Conservation (phyloP, 2,797 vertebrate species). For the Schizothorax lantsangensis region DNA sequence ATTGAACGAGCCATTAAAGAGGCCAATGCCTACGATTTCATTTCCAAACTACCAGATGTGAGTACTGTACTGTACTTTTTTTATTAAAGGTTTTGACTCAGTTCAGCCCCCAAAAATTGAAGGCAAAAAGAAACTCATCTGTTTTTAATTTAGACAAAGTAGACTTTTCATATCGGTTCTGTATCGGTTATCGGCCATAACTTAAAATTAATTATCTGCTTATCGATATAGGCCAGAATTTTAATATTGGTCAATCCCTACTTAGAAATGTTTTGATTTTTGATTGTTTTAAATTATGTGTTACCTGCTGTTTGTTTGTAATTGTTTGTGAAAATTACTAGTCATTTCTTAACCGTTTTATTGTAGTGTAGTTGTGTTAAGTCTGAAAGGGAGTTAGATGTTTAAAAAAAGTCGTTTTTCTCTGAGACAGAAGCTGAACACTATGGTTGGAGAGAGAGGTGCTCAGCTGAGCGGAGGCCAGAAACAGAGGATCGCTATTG, state of each 20-base stretch:
- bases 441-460: conserved; percentile 81
- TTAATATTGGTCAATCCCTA: background rate
- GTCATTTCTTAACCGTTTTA: background rate
- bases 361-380: background rate
- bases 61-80: conserved; percentile 44
- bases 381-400: background rate
- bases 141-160: background rate
- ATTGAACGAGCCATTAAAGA: conserved; percentile 69
- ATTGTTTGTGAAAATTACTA: background rate
- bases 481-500: conserved; percentile 84
- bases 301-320: background rate
- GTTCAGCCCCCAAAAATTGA: no score
- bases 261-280: background rate
- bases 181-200: background rate
- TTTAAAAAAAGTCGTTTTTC: background rate
- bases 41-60: conserved; percentile 66
- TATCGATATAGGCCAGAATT: background rate
- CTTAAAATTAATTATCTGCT: background rate
- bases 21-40: conserved; percentile 69
- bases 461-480: conserved; percentile 83
- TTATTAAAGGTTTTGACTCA: background rate
- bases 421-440: conserved; percentile 78
- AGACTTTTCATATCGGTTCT: background rate
- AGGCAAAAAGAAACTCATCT: background rate
- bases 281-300: background rate